Evolutionary conservation across 2,888 invertebrate genomes (phyloP), one percentile per base, ranked within the genome.

Genomic region (Meiosimyza decipiens): DNA sequence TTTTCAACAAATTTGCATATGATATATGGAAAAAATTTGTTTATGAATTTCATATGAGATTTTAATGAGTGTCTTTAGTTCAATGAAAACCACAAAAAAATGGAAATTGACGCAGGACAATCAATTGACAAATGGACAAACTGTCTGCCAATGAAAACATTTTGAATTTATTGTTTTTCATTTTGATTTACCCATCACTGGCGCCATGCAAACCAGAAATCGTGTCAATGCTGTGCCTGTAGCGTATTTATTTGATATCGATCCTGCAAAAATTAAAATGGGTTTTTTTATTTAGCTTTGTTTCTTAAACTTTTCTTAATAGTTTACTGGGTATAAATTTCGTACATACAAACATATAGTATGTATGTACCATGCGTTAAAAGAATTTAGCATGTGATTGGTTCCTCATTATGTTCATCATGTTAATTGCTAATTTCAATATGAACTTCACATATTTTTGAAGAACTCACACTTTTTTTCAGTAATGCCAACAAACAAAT

Each of bases 161-260:
- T 57, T 13, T 6, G 2, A 57, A 5, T 57, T 22, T 6, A 28
- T 9, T 51, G 52, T 16, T 9, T 28, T 66, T 4, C 9, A 49
- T 22, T 67, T 67, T 12, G n/a, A 49, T 47, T 86, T 86, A 86
- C 86, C 86, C 84, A 86, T 85, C 57, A 86, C 86, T 79, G 86
- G 86, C 78, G 86, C 86, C 83, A 86, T 83, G 79, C 84, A 86
- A 79, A 84, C 82, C 80, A 86, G 79, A 80, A 86, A 84, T 74
- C 85, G 81, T 77, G 83, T 84, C 82, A 86, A 79, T 69, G 84
- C 82, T 71, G 85, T 82, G 75, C 82, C 79, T 68, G 83, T 79
- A 75, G 75, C 74, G 74, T 77, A 67, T 65, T 77, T 76, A 60
- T 69, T 75, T 75, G 76, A 67, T 73, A 76, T 65, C 40, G 40